Conservation (phyloP, 2,888 invertebrate species). For the Anthrax anthrax region DNA sequence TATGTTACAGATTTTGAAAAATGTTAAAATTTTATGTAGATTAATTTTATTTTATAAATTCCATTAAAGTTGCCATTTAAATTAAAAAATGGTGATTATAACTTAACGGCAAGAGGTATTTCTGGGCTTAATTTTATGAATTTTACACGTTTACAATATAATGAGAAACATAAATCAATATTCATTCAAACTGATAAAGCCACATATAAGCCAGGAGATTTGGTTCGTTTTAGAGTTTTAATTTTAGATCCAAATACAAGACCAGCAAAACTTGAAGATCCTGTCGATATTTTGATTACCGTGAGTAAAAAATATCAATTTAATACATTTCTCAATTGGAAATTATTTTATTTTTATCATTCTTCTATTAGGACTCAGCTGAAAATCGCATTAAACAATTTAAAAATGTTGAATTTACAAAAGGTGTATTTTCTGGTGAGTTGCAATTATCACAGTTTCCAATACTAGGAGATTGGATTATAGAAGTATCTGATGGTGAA, state of each 20-base stretch:
- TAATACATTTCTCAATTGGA: too few species aligned
- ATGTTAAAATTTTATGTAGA: too few species aligned
- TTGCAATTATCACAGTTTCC: slow-evolving; percentile 60
- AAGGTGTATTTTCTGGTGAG: slow-evolving; percentile 59
- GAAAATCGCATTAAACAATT: slow-evolving; percentile 56
- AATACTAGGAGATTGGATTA: slow-evolving; percentile 72
- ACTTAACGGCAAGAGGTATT: slow-evolving; percentile 38
- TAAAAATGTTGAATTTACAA: slow-evolving; percentile 40
- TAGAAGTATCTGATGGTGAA: slow-evolving; percentile 36
- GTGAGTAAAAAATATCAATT: too few species aligned
- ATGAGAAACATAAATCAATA: slow-evolving; percentile 72
- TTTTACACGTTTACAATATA: slow-evolving; percentile 53
- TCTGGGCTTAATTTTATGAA: slow-evolving; percentile 59
- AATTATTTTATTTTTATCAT: too few species aligned
- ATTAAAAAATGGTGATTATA: slow-evolving; percentile 20
- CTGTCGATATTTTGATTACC: slow-evolving; percentile 19
- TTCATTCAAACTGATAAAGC: slow-evolving; percentile 87
- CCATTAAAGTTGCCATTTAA: slow-evolving; percentile 14
- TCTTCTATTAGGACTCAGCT: slow-evolving; percentile 38
- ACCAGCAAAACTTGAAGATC: slow-evolving; percentile 37
- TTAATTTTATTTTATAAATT: too few species aligned
- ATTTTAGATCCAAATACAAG: slow-evolving; percentile 58
- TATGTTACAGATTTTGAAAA: slow-evolving; percentile 23
- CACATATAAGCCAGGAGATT: slow-evolving; percentile 75
- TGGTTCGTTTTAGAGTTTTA: slow-evolving; percentile 57